Evolutionary conservation across 1,140 invertebrate genomes (phyloP), one percentile per base, ranked within the genome.

Genomic region (Magallana ariakensis): DNA sequence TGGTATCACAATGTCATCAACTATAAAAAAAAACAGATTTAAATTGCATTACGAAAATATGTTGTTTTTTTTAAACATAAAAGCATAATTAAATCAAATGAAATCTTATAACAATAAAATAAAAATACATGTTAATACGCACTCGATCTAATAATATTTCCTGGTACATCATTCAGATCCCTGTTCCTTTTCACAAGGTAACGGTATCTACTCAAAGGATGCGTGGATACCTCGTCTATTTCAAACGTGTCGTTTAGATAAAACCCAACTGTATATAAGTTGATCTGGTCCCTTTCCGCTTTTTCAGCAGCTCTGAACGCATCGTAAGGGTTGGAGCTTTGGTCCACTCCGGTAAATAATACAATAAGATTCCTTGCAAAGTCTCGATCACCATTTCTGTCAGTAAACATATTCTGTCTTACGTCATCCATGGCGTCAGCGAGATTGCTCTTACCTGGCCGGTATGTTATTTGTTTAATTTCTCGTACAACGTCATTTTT

Each of bases 321-420:
- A 16, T 83, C 62, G 9, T 81, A 90, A 9, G 82, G 81, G 55
- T 90, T 86, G n/a, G 85, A n/a, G 83, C 91, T 92, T 58, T 85
- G 83, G 60, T 90, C 92, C 46, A 90, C 90, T 66, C 91, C 93
- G 10, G 92, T 93, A 11, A 94, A 56, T 26, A 93, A 58, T 3
- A 94, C 80, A 46, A 93, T 87, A 70, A 91, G 91, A 88, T 94
- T 94, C 62, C 90, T 87, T 15, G 92, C 93, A 81, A 88, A 88
- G 46, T 91, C 92, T 60, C 93, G 81, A 82, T 94, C 93, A 9
- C 93, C 93, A 83, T 91, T 92, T 46, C 33, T 3, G 8, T 8
- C 19, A 11, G 86, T 90, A 82, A 93, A 93, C 92, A 93, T 94
- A 3, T 85, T 66, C 5, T 85, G 82, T 8, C 90, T 62, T 8